phyloP scores from a whole-genome alignment of 2,888 invertebrate genomes.

The Philonicus albiceps region DNA sequence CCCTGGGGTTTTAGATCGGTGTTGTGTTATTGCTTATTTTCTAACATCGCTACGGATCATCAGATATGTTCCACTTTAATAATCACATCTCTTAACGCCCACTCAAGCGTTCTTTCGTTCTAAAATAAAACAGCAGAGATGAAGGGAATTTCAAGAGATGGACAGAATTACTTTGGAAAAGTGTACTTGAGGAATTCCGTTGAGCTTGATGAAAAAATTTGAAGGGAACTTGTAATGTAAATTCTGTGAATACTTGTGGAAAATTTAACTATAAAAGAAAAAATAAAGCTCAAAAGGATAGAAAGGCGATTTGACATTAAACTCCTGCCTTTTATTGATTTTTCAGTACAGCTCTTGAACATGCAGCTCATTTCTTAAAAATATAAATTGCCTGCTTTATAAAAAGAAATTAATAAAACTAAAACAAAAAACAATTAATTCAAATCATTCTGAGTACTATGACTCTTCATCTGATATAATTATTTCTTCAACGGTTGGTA shows the following conservation, averaged over 20 bases:
- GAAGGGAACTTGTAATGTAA: too few relatives aligned
- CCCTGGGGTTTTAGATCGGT: too few relatives aligned
- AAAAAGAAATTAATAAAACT: neutral
- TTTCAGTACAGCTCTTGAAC: neutral
- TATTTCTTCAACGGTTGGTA: neutral
- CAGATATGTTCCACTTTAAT: neutral
- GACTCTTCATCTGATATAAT: neutral
- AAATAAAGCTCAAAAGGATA: neutral
- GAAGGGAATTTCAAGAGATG: neutral
- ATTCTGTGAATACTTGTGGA: too few relatives aligned
- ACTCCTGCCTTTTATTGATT: neutral
- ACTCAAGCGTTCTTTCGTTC: neutral
- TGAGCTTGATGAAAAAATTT: neutral
- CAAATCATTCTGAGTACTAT: neutral
- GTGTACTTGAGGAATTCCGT: too few relatives aligned
- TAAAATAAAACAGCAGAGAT: neutral
- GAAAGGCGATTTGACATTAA: neutral
- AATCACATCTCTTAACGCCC: neutral
- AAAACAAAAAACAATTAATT: neutral
- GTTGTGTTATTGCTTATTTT: too few relatives aligned
- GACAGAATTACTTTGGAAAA: neutral
- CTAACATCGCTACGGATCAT: neutral
- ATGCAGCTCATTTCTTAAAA: neutral
- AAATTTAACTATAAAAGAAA: too few relatives aligned
- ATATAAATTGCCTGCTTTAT: neutral